These are phyloP conservation scores for Samia ricini DNA, from an alignment of 1,140 invertebrate species.

Conservation along the genomic window DNA sequence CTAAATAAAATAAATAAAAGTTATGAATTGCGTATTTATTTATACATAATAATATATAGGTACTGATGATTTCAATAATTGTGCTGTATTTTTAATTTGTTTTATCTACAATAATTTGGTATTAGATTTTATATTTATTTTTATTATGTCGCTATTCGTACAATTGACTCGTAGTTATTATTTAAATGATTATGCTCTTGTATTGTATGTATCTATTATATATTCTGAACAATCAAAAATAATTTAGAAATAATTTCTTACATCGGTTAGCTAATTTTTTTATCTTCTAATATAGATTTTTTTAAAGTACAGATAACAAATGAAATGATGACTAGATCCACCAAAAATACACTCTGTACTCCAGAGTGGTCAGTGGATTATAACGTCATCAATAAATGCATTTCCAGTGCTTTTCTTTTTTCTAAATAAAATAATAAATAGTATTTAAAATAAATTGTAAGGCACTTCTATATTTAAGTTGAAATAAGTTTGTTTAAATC, in stretches of 20 bases:
- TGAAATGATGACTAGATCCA: conserved; percentile 31
- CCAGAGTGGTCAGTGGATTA: conserved; percentile 43
- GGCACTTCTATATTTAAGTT: conserved; percentile 74
- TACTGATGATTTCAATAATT: conserved; percentile 15
- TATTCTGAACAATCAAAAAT: conserved; percentile 5
- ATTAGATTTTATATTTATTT: conserved; percentile 28
- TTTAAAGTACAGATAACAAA: conserved; percentile 10
- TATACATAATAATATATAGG: too few species aligned
- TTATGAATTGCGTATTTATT: conserved; percentile 5
- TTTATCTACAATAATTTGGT: conserved; percentile 24
- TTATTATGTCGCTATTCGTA: conserved; percentile 21
- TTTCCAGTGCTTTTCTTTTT: conserved; percentile 55
- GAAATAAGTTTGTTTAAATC: conserved; percentile 56
- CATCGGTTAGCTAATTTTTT: conserved; percentile 3
- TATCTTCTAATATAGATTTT: conserved; percentile 3
- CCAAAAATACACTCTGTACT: conserved; percentile 32
- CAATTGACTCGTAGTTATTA: conserved; percentile 65
- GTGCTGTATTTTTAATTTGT: conserved; percentile 29
- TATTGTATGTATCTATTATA: conserved; percentile 2
- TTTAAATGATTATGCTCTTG: conserved; percentile 24
- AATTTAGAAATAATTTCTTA: neutral
- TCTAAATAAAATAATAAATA: conserved; percentile 47
- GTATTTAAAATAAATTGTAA: conserved; percentile 73
- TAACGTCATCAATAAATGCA: conserved; percentile 59
- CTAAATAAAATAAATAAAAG: conserved; percentile 12